Conservation (phyloP, 2,888 invertebrate genomes). For the Agrochola macilenta region DNA sequence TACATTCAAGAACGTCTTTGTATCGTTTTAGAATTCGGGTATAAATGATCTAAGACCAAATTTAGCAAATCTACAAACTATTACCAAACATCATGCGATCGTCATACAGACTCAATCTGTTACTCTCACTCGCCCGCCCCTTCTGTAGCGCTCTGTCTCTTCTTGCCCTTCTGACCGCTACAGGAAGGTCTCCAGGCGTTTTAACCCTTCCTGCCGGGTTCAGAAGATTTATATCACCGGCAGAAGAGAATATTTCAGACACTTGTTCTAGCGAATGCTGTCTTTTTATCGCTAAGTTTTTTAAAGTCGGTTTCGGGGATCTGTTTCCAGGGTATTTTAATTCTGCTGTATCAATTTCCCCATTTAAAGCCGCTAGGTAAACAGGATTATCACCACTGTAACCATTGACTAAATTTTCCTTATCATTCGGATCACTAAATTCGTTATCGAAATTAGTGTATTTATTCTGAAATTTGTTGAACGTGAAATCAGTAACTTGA, state of each 20-base stretch:
- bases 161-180: conserved; percentile 93
- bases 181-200: conserved; percentile 95
- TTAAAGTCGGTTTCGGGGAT: conserved; percentile 80
- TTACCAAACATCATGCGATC: conserved; percentile 96
- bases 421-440: conserved; percentile 87
- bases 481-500: conserved; percentile 81
- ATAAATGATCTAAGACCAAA: neutral
- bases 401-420: conserved; percentile 82
- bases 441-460: conserved; percentile 88
- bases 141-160: conserved; percentile 91
- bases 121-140: conserved; percentile 88
- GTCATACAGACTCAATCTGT: conserved; percentile 96
- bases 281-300: conserved; percentile 84
- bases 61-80: conserved; percentile 77
- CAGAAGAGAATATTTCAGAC: conserved; percentile 93
- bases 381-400: conserved; percentile 87
- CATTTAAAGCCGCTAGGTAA: conserved; percentile 85
- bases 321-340: conserved; percentile 75
- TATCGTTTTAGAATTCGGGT: neutral
- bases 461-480: conserved; percentile 84
- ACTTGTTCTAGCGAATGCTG: conserved; percentile 95
- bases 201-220: conserved; percentile 95
- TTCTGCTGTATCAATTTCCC: conserved; percentile 80
- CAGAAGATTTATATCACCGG: conserved; percentile 92
- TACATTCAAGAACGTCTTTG: neutral